phyloP scores from a whole-genome alignment of 2,888 invertebrate genomes.

The Drosophila mulleri region DNA sequence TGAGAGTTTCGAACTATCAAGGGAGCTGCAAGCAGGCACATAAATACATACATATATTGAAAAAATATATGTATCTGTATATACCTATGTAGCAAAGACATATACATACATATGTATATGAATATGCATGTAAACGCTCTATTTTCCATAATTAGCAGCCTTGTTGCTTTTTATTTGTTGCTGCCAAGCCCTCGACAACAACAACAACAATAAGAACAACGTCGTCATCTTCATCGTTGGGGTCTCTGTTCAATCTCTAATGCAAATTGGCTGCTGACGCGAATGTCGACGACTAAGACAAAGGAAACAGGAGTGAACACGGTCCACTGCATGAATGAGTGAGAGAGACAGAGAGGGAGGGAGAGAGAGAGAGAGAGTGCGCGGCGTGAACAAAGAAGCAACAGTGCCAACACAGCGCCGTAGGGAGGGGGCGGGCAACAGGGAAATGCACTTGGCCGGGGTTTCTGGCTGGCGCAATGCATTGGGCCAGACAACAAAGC shows the following conservation, averaged over 20 bases:
- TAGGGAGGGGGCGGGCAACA: neutral
- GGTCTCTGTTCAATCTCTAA: conserved; percentile 45
- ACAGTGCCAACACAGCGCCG: conserved; percentile 19
- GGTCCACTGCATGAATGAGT: neutral
- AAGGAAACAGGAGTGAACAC: conserved; percentile 45
- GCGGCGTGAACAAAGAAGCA: conserved; percentile 37
- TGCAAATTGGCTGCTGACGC: conserved; percentile 52
- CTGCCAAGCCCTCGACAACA: conserved; percentile 26
- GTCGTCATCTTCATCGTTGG: conserved; percentile 9
- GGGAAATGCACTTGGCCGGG: conserved; percentile 66
- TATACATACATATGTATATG: neutral
- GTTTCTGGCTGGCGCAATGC: conserved; percentile 18
- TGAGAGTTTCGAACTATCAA: neutral
- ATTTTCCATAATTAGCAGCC: conserved; percentile 37
- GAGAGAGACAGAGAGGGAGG: neutral
- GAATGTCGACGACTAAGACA: conserved; percentile 35
- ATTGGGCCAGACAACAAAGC: conserved; percentile 66
- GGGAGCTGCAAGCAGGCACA: neutral
- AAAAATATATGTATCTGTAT: too few species aligned
- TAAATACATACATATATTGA: too few species aligned
- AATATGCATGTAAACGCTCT: neutral
- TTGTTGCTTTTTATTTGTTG: conserved; percentile 6
- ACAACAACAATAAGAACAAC: neutral
- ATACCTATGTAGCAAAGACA: neutral
- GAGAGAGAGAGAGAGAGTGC: neutral